Conservation (phyloP, 2,113 vertebrate species). For the Argyrosomus japonicus region DNA sequence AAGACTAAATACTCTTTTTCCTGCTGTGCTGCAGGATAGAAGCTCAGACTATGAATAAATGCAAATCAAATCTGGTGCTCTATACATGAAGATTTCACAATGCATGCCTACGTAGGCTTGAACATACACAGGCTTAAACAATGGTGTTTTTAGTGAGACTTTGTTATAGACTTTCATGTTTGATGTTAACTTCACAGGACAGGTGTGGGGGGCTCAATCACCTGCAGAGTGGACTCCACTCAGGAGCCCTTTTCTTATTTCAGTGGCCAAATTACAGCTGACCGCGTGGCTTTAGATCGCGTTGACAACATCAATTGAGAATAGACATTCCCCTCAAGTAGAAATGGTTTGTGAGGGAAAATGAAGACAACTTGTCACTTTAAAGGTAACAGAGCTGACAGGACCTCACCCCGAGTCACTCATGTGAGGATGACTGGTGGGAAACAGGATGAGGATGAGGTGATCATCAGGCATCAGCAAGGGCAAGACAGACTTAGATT, state of each 20-base stretch:
- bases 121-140: conserved; percentile 3
- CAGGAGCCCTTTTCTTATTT: conserved; percentile 18
- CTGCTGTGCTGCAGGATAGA: conserved; percentile 28
- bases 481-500: conserved; percentile 44
- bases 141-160: conserved; percentile 1
- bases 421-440: conserved; percentile 57
- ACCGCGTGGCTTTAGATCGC: conserved; percentile 4
- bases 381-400: conserved; percentile 55
- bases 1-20: conserved; percentile 6
- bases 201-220: conserved; percentile 28
- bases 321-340: conserved; percentile 50
- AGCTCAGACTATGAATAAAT: conserved; percentile 16
- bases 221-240: conserved; percentile 23
- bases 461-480: conserved; percentile 57
- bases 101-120: not conserved
- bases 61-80: conserved; percentile 17
- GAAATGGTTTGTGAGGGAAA: conserved; percentile 48
- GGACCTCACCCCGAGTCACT: conserved; percentile 51
- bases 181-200: conserved; percentile 29
- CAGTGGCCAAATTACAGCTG: conserved; percentile 39
- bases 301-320: conserved; percentile 53
- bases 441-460: conserved; percentile 60
- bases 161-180: conserved; percentile 2
- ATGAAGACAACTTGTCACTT: conserved; percentile 54
- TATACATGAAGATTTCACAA: conserved; percentile 14